A percentile compares a stretch with the other conserved stretches of the same genome.
Evolutionary conservation across 2,113 vertebrate genomes (phyloP).

Genomic region (Prunella fulvescens): DNA sequence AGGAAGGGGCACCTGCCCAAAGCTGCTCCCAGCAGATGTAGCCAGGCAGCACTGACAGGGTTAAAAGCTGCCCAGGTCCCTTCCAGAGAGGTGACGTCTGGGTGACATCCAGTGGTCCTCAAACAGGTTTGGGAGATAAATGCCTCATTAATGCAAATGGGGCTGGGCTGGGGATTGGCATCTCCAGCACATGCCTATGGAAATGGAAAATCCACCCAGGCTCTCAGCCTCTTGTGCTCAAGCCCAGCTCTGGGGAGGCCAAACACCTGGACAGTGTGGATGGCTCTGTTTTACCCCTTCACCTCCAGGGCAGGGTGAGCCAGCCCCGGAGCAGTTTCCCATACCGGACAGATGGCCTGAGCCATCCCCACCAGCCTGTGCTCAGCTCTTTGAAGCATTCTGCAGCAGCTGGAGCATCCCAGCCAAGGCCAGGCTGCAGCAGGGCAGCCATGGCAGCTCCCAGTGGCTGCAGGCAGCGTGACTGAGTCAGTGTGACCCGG

Average conservation of each 20-base stretch:
- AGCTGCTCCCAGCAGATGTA: background rate
- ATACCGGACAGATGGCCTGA: accelerated
- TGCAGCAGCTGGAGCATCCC: background rate
- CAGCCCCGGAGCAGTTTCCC: background rate
- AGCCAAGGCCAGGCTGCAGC: accelerated
- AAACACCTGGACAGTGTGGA: accelerated
- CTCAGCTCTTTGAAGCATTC: accelerated
- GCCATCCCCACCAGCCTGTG: background rate
- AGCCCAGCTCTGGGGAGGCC: background rate
- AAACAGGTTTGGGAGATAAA: constrained; percentile 18
- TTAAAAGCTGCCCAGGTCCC: background rate
- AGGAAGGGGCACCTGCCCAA: background rate
- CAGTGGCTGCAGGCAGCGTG: accelerated
- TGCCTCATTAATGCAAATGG: constrained; percentile 39
- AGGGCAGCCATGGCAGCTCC: accelerated
- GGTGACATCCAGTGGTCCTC: background rate
- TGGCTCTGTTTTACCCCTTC: background rate
- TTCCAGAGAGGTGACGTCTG: background rate
- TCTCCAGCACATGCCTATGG: constrained; percentile 13
- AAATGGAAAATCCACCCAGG: background rate
- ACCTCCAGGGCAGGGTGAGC: background rate
- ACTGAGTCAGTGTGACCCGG: accelerated
- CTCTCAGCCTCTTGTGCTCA: background rate
- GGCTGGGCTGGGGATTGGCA: background rate
- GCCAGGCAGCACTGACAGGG: background rate